phyloP scores from a whole-genome alignment of 1,140 invertebrate genomes.

The Medauroidea extradentata region DNA sequence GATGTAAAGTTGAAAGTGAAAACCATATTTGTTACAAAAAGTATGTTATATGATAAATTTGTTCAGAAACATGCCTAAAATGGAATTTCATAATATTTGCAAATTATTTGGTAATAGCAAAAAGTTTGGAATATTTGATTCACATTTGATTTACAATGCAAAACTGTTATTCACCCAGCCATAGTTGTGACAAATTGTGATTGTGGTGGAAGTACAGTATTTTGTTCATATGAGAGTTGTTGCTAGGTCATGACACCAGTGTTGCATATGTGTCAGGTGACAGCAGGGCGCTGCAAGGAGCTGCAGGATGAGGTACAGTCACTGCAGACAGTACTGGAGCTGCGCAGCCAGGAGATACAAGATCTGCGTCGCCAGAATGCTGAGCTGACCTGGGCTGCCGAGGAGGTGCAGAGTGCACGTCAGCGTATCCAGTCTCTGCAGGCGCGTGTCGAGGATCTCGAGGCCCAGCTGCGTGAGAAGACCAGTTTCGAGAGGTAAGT shows the following conservation, averaged over 20 bases:
- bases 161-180: conserved; percentile 27
- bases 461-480: conserved; percentile 58
- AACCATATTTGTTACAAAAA: too few species aligned
- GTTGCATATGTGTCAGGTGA: conserved; percentile 42
- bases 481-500: conserved; percentile 51
- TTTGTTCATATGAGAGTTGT: too few species aligned
- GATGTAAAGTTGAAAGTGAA: too few species aligned
- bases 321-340: conserved; percentile 66
- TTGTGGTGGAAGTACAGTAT: conserved; percentile 33
- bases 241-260: too few species aligned
- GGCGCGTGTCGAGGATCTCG: conserved; percentile 63
- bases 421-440: conserved; percentile 53
- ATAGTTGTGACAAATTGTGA: conserved; percentile 34
- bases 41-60: too few species aligned
- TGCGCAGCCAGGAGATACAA: conserved; percentile 67
- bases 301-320: conserved; percentile 65
- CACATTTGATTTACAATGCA: too few species aligned
- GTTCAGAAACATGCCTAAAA: too few species aligned
- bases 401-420: conserved; percentile 51
- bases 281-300: conserved; percentile 37
- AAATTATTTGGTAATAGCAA: too few species aligned
- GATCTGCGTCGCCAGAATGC: conserved; percentile 61
- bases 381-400: conserved; percentile 45
- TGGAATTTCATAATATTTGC: too few species aligned
- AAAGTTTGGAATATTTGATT: too few species aligned